Conservation (phyloP, 2,113 vertebrate genomes). For the Osmerus mordax region DNA sequence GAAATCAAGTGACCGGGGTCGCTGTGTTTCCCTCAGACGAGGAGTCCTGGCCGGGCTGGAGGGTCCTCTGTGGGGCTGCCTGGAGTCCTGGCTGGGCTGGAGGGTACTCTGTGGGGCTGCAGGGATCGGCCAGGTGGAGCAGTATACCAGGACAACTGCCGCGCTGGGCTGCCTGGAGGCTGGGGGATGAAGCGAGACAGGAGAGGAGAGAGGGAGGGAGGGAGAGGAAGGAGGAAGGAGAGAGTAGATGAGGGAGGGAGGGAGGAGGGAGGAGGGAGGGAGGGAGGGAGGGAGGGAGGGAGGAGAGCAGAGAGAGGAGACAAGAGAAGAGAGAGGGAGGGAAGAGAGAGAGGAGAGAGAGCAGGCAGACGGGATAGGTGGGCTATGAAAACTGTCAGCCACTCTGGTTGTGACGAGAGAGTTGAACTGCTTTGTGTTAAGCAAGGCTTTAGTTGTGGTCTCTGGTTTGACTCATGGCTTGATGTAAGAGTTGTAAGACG, state of each 20-base stretch:
- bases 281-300: neutral
- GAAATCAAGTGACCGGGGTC: constrained; percentile 43
- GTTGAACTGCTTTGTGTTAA: no score
- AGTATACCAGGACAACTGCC: constrained; percentile 67
- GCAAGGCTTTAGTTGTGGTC: no score
- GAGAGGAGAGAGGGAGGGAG: constrained; percentile 9
- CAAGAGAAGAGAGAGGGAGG: no score
- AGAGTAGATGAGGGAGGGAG: constrained; percentile 10
- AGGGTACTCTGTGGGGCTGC: constrained; percentile 66
- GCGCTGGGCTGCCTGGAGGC: constrained; percentile 64
- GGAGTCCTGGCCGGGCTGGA: constrained; percentile 64
- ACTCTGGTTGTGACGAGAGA: no score
- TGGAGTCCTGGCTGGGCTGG: constrained; percentile 61
- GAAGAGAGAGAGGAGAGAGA: no score
- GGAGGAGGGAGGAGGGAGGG: neutral
- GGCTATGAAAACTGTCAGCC: no score
- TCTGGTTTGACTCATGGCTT: no score
- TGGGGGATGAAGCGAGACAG: constrained; percentile 30
- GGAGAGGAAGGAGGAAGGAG: neutral
- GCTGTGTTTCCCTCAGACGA: constrained; percentile 46
- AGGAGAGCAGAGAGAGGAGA: constrained; percentile 14
- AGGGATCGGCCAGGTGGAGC: constrained; percentile 62
- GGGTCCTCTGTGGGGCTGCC: constrained; percentile 63
- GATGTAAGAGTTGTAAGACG: no score
- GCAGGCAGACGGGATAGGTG: no score